A percentile compares a stretch with the other conserved stretches of the same genome.
These are phyloP conservation scores for Drosophila diplacantha DNA, from an alignment of 2,888 invertebrate species.

Conservation along the genomic window DNA sequence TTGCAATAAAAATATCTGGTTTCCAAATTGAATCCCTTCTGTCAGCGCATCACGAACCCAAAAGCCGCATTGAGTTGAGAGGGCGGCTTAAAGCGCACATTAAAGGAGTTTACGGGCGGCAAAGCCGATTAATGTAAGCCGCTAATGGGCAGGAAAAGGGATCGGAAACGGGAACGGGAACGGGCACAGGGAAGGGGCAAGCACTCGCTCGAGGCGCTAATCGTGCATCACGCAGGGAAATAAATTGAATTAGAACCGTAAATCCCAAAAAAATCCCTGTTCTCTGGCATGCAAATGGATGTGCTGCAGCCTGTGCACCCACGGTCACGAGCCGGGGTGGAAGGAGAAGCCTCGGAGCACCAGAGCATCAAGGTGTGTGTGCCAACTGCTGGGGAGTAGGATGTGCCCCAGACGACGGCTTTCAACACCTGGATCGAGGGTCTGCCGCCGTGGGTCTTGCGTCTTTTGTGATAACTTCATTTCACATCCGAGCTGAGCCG, in stretches of 20 bases:
- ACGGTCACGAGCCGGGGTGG: constrained; percentile 28
- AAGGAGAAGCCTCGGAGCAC: background rate
- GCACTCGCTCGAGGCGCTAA: constrained; percentile 33
- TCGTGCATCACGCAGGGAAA: constrained; percentile 40
- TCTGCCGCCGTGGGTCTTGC: constrained; percentile 12
- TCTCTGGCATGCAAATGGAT: constrained; percentile 34
- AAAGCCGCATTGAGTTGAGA: constrained; percentile 10
- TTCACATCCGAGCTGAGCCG: constrained; percentile 15
- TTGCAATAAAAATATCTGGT: constrained; percentile 5
- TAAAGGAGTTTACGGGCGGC: constrained; percentile 31
- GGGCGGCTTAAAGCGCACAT: constrained; percentile 24
- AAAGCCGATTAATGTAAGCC: constrained; percentile 39
- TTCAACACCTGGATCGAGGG: constrained; percentile 36
- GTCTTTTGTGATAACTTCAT: constrained; percentile 43
- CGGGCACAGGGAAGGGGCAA: background rate
- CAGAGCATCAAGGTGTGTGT: constrained; percentile 24
- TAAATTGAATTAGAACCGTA: constrained; percentile 46
- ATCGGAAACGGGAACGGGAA: background rate
- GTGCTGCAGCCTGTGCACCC: constrained; percentile 30
- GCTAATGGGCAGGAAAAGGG: constrained; percentile 32
- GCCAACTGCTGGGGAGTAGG: constrained; percentile 4
- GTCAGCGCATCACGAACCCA: constrained; percentile 15
- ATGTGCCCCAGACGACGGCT: constrained; percentile 32
- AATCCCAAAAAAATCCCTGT: constrained; percentile 21
- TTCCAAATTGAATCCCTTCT: constrained; percentile 24